Percentiles rank a stretch among this genome's conserved stretches.
phyloP scores from a whole-genome alignment of 2,888 invertebrate species.

The Idaea aversata region DNA sequence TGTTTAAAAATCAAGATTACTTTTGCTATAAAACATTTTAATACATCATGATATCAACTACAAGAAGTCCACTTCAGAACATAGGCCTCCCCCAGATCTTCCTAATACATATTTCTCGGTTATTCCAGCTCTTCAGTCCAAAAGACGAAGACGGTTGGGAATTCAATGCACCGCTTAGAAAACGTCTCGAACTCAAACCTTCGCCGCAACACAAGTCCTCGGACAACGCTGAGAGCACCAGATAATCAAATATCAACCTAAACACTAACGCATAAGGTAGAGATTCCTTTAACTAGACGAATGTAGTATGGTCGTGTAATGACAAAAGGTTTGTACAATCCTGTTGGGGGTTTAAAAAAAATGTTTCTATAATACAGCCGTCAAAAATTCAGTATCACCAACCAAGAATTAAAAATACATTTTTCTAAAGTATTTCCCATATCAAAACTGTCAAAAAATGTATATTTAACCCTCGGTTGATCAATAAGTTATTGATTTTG shows the following conservation, averaged over 20 bases:
- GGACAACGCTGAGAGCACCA: conserved; percentile 52
- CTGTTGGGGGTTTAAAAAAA: conserved; percentile 1
- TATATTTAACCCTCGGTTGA: no score
- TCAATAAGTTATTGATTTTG: no score
- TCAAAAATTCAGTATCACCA: no score
- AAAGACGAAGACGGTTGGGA: conserved; percentile 83
- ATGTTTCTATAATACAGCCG: background rate
- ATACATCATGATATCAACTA: no score
- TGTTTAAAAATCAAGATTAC: no score
- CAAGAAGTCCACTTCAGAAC: background rate
- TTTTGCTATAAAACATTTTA: no score
- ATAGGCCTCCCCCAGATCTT: background rate
- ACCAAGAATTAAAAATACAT: no score
- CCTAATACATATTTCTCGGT: conserved; percentile 3
- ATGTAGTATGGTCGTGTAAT: background rate
- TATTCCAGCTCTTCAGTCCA: conserved; percentile 83
- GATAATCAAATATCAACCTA: conserved; percentile 53
- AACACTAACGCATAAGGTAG: conserved; percentile 26
- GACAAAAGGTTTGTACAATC: background rate
- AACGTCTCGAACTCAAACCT: conserved; percentile 48
- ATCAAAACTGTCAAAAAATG: no score
- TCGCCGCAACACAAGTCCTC: conserved; percentile 49
- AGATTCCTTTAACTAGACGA: conserved; percentile 16
- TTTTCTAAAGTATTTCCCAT: no score
- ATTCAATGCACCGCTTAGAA: conserved; percentile 74